phyloP scores from a whole-genome alignment of 2,888 invertebrate species.

The Phorcus lineatus region DNA sequence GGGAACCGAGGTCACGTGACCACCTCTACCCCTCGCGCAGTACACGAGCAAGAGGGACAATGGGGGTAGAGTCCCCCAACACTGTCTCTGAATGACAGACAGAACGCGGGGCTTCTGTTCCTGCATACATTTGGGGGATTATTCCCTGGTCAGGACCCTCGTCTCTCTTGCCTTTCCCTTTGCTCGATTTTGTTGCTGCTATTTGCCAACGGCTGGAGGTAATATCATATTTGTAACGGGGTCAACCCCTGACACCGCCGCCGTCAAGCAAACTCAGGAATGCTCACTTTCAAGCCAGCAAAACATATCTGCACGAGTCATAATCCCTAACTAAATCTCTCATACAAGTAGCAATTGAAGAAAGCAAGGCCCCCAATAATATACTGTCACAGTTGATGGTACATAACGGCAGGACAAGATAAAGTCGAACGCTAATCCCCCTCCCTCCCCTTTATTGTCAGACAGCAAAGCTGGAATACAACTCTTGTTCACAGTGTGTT shows the following conservation, averaged over 20 bases:
- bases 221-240: conserved; percentile 5
- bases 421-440: neutral
- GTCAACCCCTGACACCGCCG: neutral
- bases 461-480: neutral
- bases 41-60: neutral
- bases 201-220: neutral
- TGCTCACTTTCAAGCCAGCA: neutral
- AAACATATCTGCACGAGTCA: neutral
- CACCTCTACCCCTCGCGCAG: neutral
- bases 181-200: conserved; percentile 4
- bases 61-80: neutral
- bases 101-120: neutral
- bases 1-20: neutral
- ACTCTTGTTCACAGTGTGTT: conserved; percentile 1
- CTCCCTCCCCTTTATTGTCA: conserved; percentile 10
- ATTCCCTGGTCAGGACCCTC: neutral
- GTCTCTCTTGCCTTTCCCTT: neutral
- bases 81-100: neutral
- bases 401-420: neutral
- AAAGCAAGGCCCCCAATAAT: neutral
- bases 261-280: neutral
- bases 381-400: neutral
- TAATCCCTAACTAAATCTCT: neutral
- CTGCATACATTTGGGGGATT: neutral
- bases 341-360: neutral